Conservation (phyloP, 2,797 vertebrate genomes). For the Phyllotis vaccarum region DNA sequence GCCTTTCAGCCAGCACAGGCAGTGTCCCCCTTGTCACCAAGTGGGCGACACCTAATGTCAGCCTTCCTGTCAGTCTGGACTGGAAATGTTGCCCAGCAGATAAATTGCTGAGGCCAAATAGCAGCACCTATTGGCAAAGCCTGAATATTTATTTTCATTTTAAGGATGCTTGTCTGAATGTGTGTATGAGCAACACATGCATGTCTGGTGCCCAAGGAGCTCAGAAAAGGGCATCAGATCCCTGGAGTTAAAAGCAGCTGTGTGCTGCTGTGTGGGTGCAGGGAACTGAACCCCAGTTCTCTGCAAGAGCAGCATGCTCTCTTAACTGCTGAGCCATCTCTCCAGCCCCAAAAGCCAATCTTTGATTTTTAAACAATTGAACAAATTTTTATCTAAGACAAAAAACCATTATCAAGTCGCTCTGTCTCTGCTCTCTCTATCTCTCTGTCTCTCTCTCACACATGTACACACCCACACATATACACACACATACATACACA, state of each 20-base stretch:
- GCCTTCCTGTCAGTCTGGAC: background rate
- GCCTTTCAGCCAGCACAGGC: background rate
- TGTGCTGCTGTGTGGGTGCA: background rate
- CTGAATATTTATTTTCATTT: background rate
- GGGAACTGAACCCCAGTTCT: background rate
- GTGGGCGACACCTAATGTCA: background rate
- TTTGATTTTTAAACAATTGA: too few species aligned
- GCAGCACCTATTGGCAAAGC: background rate
- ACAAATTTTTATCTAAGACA: background rate
- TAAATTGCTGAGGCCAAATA: background rate
- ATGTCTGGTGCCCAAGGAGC: background rate
- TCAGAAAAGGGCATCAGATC: background rate
- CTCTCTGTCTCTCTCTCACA: too few species aligned
- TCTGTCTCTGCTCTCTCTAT: too few species aligned
- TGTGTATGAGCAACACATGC: background rate
- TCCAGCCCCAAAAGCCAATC: background rate
- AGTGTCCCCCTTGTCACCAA: background rate
- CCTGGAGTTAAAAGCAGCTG: background rate
- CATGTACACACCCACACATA: too few species aligned
- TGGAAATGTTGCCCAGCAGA: background rate
- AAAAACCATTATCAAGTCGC: background rate
- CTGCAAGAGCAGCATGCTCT: background rate
- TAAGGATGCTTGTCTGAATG: background rate
- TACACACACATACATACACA: background rate
- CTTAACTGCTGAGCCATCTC: background rate